Percentiles rank a stretch among this genome's conserved stretches.
phyloP scores from a whole-genome alignment of 2,113 vertebrate genomes.

The Colinus virginianus region DNA sequence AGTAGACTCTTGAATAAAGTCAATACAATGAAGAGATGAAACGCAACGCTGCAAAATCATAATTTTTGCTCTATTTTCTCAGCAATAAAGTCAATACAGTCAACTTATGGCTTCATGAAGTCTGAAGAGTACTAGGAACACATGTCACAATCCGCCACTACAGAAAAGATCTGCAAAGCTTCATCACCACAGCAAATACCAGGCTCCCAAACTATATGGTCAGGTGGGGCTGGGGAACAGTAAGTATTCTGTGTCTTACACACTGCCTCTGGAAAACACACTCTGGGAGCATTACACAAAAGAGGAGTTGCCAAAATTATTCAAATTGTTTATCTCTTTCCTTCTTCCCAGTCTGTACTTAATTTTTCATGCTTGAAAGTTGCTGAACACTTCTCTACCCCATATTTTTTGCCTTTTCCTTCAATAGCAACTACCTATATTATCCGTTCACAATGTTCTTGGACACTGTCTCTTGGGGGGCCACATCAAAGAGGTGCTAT shows the following conservation, averaged over 20 bases:
- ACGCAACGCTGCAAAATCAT: background rate
- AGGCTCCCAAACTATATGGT: background rate
- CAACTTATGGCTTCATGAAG: background rate
- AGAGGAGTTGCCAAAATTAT: background rate
- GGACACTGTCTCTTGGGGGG: background rate
- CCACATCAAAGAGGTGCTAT: background rate
- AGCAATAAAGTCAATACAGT: background rate
- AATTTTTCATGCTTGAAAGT: background rate
- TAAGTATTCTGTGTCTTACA: too few relatives aligned
- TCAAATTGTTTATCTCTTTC: background rate
- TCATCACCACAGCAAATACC: background rate
- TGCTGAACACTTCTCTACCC: background rate
- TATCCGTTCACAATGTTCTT: too few relatives aligned
- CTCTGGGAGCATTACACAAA: background rate
- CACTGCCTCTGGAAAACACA: background rate
- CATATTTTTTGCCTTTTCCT: background rate
- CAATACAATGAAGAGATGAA: background rate
- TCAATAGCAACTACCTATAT: background rate
- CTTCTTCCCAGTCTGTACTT: background rate
- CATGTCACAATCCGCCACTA: background rate
- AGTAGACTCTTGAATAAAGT: background rate
- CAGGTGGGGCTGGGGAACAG: background rate
- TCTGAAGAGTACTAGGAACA: too few relatives aligned
- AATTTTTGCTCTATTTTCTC: background rate
- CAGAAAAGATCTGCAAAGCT: background rate